Conservation (phyloP, 2,113 vertebrate genomes). For the Eulemur macaco region DNA sequence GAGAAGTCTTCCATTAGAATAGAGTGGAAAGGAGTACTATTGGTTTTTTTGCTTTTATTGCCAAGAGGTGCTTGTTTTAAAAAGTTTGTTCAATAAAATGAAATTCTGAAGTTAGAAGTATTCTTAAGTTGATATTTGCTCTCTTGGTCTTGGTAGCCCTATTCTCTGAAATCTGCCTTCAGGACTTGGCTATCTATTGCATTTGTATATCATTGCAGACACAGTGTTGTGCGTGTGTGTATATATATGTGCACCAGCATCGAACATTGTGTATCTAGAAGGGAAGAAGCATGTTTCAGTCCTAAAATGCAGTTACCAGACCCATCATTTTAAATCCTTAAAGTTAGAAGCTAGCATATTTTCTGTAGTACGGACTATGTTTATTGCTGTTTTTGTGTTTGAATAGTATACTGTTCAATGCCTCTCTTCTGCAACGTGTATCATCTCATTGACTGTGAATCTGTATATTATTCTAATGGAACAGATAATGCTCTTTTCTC, state of each 20-base stretch:
- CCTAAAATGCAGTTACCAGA: constrained; percentile 67
- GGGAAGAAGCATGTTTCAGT: constrained; percentile 77
- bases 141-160: constrained; percentile 82
- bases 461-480: constrained; percentile 74
- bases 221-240: constrained; percentile 79
- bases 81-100: constrained; percentile 84
- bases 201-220: constrained; percentile 79
- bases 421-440: constrained; percentile 77
- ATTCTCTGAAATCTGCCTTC: constrained; percentile 82
- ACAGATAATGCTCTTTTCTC: constrained; percentile 80
- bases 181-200: constrained; percentile 80
- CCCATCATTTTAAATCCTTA: constrained; percentile 71
- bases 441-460: constrained; percentile 81
- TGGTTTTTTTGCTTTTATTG: constrained; percentile 77
- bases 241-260: constrained; percentile 78
- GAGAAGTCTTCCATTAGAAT: constrained; percentile 76
- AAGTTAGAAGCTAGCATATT: constrained; percentile 74
- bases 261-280: constrained; percentile 78
- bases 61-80: constrained; percentile 81
- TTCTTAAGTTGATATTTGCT: constrained; percentile 80
- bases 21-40: constrained; percentile 68
- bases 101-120: constrained; percentile 82
- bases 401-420: constrained; percentile 75
- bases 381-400: constrained; percentile 82
- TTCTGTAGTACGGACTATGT: constrained; percentile 78